Percentiles rank a stretch among this genome's conserved stretches.
Conservation (phyloP, 2,797 vertebrate genomes). For the Mycteria americana region DNA sequence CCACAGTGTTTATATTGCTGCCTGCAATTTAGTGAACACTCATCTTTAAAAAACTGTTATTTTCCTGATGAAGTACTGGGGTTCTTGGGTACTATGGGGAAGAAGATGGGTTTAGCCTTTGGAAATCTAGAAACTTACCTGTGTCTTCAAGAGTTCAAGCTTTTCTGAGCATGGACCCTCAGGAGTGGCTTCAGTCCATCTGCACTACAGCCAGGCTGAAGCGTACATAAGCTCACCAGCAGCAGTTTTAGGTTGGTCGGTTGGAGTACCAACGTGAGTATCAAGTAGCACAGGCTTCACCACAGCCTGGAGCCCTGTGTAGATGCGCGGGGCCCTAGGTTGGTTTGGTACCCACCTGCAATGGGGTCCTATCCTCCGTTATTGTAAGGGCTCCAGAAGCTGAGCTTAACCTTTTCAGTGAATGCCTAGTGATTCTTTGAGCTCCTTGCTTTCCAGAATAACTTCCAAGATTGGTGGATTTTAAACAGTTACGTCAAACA, state of each 20-base stretch:
- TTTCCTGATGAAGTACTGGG: not conserved
- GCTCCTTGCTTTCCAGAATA: not conserved
- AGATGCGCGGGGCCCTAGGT: no score
- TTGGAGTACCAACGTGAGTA: not conserved
- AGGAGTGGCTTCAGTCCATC: not conserved
- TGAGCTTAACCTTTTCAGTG: not conserved
- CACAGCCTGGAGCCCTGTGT: not conserved
- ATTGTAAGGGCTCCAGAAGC: not conserved
- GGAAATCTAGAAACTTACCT: not conserved
- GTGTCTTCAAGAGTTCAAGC: not conserved
- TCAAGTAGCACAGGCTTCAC: not conserved
- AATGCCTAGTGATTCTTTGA: not conserved
- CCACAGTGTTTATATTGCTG: not conserved
- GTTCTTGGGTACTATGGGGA: not conserved
- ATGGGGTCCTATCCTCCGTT: accelerated
- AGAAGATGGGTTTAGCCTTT: not conserved
- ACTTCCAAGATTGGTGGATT: not conserved
- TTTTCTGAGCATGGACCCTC: not conserved
- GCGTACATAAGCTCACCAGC: accelerated
- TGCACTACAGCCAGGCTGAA: not conserved
- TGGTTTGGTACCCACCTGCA: not conserved
- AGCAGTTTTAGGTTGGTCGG: no score
- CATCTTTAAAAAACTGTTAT: not conserved
- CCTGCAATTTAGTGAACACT: not conserved
- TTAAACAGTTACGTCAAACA: not conserved